Base-by-base conservation (phyloP, 2,797 vertebrate genomes). In the Malacoraja senta region DNA sequence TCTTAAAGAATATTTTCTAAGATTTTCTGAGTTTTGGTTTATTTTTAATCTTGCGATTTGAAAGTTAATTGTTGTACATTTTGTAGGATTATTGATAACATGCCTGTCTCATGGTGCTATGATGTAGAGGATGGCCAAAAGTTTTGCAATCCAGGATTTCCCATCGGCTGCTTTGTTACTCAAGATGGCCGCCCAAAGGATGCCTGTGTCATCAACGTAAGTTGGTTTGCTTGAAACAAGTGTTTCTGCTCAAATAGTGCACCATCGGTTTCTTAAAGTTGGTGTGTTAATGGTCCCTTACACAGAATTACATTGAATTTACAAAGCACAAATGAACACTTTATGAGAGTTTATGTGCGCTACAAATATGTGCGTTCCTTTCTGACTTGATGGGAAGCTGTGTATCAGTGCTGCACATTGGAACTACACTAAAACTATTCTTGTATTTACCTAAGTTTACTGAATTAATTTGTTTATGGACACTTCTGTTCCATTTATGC, bases 101-200 rank as follows among this genome's bases (percentile, higher is more conserved):
- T 98, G 98, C 98, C 97, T 0, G 97, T 99, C 93, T 98, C 97
- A 0, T 99, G 98, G 98, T 99, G 98, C 95, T 98, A 97, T 94
- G 95, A 97, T 93, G 97, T 97, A 35, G 97, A 98, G 95, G 97
- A 97, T 93, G 94, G 95, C 94, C 97, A 98, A 95, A 97, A 98
- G 93, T 98, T 96, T 95, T 99, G 98, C 95, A 98, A 97, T 94
- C 97, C 98, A 3, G 98, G 98, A 94, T 99, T 99, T 95, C 98
- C 98, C 13, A 95, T 98, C 94, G 98, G 98, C 94, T 99, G 98
- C 94, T 97, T 97, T 58, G 97, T 99, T 93, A 96, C 96, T 58
- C 0, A 94, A 79, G 97, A 96, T 93, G 97, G 97, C 78, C 95
- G 95, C 94, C 93, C 94, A 38, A 98, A 98, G 96, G 97, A 98